phyloP scores from a whole-genome alignment of 2,113 vertebrate genomes.

The Narcine bancroftii region DNA sequence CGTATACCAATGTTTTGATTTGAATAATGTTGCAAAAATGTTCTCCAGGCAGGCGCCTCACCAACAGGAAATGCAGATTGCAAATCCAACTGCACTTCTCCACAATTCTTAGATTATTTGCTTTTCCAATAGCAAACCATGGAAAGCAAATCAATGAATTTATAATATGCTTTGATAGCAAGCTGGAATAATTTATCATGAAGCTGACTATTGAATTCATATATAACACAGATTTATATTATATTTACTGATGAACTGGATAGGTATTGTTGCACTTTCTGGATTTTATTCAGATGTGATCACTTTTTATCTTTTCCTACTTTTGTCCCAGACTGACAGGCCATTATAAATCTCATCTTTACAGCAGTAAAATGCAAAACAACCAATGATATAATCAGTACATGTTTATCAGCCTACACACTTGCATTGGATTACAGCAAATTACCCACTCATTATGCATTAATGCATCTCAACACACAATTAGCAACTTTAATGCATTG shows the following conservation, averaged over 20 bases:
- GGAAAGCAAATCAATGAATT: background rate
- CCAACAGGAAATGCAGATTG: background rate
- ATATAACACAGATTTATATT: background rate
- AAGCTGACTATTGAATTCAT: background rate
- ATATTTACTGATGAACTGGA: background rate
- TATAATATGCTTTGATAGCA: background rate
- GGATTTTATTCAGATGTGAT: background rate
- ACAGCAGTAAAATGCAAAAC: background rate
- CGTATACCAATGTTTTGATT: background rate
- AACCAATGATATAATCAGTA: background rate
- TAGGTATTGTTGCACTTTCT: background rate
- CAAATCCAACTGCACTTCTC: background rate
- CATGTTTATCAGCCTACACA: background rate
- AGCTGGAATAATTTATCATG: background rate
- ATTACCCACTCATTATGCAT: slow-evolving; percentile 21
- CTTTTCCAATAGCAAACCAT: background rate
- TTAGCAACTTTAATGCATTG: slow-evolving; percentile 15
- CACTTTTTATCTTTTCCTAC: background rate
- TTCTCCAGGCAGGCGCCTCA: background rate
- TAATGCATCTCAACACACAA: slow-evolving; percentile 12
- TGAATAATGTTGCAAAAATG: background rate
- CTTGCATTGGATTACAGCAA: background rate
- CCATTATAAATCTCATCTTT: background rate
- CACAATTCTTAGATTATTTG: background rate
- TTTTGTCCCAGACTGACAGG: background rate